Percentiles rank a stretch among this genome's conserved stretches.
These are phyloP conservation scores for Vulpes vulpes DNA, from an alignment of 2,113 vertebrate species.

Conservation along the genomic window DNA sequence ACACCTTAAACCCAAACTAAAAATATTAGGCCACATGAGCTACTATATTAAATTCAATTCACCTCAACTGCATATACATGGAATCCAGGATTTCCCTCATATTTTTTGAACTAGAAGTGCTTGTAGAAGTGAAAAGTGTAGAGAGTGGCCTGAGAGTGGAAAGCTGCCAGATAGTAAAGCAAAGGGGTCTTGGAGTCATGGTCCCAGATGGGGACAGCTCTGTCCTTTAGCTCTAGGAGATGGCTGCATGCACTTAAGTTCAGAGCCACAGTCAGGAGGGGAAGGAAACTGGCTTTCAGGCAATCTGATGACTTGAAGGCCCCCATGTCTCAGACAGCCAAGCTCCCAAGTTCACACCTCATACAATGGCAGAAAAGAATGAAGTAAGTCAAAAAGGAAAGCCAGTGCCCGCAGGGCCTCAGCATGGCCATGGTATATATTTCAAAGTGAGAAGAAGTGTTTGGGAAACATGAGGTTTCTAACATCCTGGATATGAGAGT, in stretches of 20 bases:
- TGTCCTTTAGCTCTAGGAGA: not conserved
- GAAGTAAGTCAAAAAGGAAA: not conserved
- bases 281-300: not conserved
- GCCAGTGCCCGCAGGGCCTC: not conserved
- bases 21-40: not conserved
- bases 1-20: not conserved
- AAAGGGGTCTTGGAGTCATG: not conserved
- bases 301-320: not conserved
- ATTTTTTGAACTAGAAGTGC: not conserved
- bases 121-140: not conserved
- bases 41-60: not conserved
- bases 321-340: not conserved
- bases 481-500: conserved; percentile 31
- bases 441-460: conserved; percentile 51
- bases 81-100: not conserved
- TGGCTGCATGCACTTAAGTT: not conserved
- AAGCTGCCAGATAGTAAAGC: not conserved
- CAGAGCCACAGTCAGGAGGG: not conserved
- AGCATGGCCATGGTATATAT: not conserved
- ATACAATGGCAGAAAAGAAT: not conserved
- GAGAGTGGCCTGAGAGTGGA: not conserved
- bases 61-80: not conserved
- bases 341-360: not conserved
- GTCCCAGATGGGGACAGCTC: not conserved
- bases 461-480: conserved; percentile 48